These are phyloP conservation scores for Hyposoter didymator DNA, from an alignment of 2,888 invertebrate genomes.

Conservation along the genomic window DNA sequence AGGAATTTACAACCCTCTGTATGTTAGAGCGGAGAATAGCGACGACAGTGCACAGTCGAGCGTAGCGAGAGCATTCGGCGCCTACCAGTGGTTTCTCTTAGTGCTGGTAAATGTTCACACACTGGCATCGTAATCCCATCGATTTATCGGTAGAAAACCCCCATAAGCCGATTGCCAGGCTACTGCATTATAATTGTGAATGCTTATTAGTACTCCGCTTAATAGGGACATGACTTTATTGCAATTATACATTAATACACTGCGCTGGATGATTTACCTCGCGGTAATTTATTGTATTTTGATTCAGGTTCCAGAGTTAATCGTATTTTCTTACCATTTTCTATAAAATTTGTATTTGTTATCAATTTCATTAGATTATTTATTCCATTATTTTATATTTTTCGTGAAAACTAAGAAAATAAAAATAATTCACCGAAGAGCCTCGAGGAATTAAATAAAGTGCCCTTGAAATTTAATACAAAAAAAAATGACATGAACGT, in stretches of 20 bases:
- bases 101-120: conserved; percentile 68
- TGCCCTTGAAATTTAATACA: no score
- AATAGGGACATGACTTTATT: conserved; percentile 64
- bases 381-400: no score
- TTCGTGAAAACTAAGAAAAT: no score
- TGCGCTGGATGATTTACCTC: not conserved
- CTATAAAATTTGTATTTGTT: no score
- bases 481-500: no score
- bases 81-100: conserved; percentile 52
- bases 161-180: conserved; percentile 76
- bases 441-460: no score
- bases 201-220: conserved; percentile 71
- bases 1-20: conserved; percentile 43
- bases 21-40: conserved; percentile 26
- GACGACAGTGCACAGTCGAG: conserved; percentile 41
- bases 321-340: not conserved
- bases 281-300: not conserved
- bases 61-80: conserved; percentile 23
- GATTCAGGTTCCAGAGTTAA: not conserved
- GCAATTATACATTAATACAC: conserved; percentile 36
- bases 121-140: conserved; percentile 74
- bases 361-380: no score
- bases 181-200: conserved; percentile 76
- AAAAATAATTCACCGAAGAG: no score
- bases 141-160: conserved; percentile 73